These are phyloP conservation scores for Maniola hyperantus DNA, from an alignment of 2,888 invertebrate species.

Conservation along the genomic window DNA sequence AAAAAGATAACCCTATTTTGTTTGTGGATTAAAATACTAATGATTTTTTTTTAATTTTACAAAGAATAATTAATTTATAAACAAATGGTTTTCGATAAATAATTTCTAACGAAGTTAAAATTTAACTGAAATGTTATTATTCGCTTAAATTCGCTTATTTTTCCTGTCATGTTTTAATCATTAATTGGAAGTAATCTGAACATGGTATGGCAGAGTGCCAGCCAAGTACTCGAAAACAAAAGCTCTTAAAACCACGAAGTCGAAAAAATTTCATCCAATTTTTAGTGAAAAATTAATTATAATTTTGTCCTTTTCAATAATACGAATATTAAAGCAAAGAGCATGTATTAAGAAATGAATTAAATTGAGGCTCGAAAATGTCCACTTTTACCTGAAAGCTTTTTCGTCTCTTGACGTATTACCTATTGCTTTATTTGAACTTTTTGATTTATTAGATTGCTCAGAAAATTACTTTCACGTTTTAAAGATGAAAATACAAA, in stretches of 20 bases:
- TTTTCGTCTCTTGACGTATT: conserved; percentile 13
- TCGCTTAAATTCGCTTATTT: not conserved
- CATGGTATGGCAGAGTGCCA: conserved; percentile 11
- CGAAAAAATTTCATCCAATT: conserved; percentile 6
- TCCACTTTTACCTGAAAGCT: not conserved
- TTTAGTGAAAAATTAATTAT: conserved; percentile 5
- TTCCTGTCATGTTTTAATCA: conserved; percentile 6
- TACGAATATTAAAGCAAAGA: conserved; percentile 16
- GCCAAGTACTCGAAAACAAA: conserved; percentile 10
- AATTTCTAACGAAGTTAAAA: not conserved
- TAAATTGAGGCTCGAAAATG: not conserved
- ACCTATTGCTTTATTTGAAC: conserved; percentile 13
- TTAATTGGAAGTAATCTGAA: conserved; percentile 11
- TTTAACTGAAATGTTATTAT: not conserved
- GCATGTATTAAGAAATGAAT: conserved; percentile 15
- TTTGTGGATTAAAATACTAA: not conserved
- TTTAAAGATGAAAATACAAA: too few relatives aligned
- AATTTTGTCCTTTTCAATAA: conserved; percentile 13
- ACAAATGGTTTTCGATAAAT: too few relatives aligned
- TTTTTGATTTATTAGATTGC: conserved; percentile 20
- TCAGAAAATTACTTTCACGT: conserved; percentile 12
- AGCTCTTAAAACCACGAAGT: conserved; percentile 9
- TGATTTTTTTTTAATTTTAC: too few relatives aligned
- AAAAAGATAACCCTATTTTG: not conserved
- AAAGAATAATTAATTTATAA: too few relatives aligned